Evolutionary conservation across 2,797 vertebrate genomes (phyloP), one percentile per base, ranked within the genome.

Genomic region (Tympanoctomys barrerae): DNA sequence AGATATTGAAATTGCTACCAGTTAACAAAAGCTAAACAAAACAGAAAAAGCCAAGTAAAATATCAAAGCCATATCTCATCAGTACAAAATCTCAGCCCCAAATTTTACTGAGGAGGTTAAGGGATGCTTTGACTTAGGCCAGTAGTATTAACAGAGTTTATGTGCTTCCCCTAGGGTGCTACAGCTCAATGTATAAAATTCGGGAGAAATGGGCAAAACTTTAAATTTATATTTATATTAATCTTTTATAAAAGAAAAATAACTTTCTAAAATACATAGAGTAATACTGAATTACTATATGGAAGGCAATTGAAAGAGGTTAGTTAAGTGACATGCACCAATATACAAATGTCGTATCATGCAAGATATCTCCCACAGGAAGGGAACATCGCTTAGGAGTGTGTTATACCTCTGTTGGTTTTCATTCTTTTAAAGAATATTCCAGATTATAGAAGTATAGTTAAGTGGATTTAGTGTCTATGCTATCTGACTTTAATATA

Each of bases 401-500:
- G 42, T 5, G 7, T 33, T 31, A 62, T 2, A 2, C 6, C 36
- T 31, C 83, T 75, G 31, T 8, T 33, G 21, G 54, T 5, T 52
- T 84, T 81, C 9, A 13, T 88, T 86, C 10, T 83, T 57, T 64
- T 54, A 68, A 92, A 18, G 59, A 16, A 9, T 12, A 61, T 33
- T 42, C 26, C 18, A 84, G 57, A 81, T n/a, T 59, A 54, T 12
- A 33, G 54, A 19, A 81, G 42, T 26, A 18, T 12, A 64, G n/a
- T 33, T 71, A 68, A 18, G 39, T 84, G 59, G 36, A 78, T 86
- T 71, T 90, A 26, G 22, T 36, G 3, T 64, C 79, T 80, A n/a
- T 42, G 54, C 36, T 59, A 71, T 42, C 81, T 77, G 79, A 94
- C 90, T 93, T 90, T 64, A 93, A 83, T 90, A 75, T 85, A 94